Evolutionary conservation across 2,888 invertebrate genomes (phyloP).

Genomic region (Cantharis lateralis): DNA sequence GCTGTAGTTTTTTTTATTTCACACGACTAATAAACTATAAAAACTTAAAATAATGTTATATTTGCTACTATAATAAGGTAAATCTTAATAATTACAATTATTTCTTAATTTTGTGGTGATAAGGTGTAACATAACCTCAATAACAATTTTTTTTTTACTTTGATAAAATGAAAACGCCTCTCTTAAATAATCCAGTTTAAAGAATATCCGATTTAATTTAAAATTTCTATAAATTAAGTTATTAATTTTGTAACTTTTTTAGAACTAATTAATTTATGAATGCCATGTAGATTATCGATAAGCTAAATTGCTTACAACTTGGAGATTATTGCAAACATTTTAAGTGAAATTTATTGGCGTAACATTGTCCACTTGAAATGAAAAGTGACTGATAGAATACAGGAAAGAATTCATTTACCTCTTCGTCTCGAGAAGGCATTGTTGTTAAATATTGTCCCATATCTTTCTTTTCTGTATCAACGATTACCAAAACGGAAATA

Average conservation of each 20-base stretch:
- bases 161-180: background rate
- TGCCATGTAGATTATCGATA: background rate
- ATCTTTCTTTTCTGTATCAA: constrained; percentile 70
- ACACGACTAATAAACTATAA: background rate
- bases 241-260: background rate
- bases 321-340: background rate
- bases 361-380: background rate
- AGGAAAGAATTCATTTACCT: constrained; percentile 52
- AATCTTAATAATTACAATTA: background rate
- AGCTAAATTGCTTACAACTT: background rate
- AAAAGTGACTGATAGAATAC: background rate
- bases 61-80: background rate
- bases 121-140: background rate
- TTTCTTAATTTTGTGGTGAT: background rate
- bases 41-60: background rate
- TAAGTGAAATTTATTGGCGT: background rate
- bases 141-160: background rate
- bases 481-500: constrained; percentile 82
- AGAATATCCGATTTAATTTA: background rate
- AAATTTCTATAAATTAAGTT: background rate
- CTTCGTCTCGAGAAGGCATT: constrained; percentile 74
- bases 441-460: constrained; percentile 67
- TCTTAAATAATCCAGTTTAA: background rate
- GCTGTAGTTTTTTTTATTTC: background rate
- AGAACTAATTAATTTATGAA: background rate